Conservation (phyloP, 2,797 vertebrate species). For the Podargus strigoides region DNA sequence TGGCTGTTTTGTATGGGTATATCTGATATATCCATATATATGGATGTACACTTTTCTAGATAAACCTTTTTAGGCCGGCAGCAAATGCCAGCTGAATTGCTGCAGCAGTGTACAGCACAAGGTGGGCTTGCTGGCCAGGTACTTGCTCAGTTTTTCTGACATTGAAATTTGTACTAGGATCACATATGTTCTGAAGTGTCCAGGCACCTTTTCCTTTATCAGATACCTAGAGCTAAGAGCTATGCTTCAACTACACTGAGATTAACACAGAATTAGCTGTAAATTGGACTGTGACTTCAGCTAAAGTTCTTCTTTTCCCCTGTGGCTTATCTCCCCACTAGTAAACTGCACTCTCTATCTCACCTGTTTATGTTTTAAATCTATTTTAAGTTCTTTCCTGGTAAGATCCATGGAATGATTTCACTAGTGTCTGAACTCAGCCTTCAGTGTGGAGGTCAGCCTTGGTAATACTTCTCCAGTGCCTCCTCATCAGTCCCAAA, state of each 20-base stretch:
- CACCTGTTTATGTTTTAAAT: not conserved
- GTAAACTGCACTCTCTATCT: not conserved
- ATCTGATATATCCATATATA: not conserved
- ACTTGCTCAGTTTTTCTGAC: not conserved
- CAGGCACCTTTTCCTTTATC: not conserved
- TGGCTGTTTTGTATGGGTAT: not conserved
- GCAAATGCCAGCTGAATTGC: not conserved
- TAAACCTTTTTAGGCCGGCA: not conserved
- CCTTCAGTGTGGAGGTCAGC: not conserved
- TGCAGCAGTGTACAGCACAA: not conserved
- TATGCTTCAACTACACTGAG: not conserved
- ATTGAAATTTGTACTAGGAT: not conserved
- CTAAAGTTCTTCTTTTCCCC: not conserved
- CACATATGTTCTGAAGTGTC: not conserved
- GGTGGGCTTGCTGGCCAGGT: not conserved
- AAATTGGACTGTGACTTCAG: not conserved
- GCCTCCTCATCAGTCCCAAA: not conserved
- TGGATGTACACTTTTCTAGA: not conserved
- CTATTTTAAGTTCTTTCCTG: not conserved
- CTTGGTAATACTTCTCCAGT: not conserved
- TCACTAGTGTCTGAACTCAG: not conserved
- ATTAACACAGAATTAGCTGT: not conserved
- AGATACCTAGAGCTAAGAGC: not conserved
- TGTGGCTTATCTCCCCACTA: not conserved
- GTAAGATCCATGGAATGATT: not conserved